These are phyloP conservation scores for Agrochola lota DNA, from an alignment of 2,888 invertebrate genomes.

Conservation along the genomic window DNA sequence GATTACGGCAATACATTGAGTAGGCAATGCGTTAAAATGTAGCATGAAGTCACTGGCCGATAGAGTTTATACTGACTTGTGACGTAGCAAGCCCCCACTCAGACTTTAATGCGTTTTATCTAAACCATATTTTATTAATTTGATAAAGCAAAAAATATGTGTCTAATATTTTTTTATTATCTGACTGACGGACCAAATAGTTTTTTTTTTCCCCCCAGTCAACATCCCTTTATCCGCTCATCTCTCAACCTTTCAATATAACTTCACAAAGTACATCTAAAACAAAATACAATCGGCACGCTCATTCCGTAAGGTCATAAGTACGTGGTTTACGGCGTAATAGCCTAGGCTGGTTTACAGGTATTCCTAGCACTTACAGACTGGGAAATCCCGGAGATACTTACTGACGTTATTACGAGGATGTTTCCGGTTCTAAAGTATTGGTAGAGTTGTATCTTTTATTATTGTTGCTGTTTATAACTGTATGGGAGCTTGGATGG, in stretches of 20 bases:
- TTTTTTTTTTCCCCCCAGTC: too few relatives aligned
- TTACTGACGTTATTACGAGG: slow-evolving; percentile 36
- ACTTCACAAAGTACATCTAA: background rate
- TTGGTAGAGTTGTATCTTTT: slow-evolving; percentile 27
- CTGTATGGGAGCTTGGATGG: slow-evolving; percentile 10
- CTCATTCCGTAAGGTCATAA: slow-evolving; percentile 13
- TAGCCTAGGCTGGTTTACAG: slow-evolving; percentile 36
- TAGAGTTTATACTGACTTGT: too few relatives aligned
- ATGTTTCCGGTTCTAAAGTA: slow-evolving; percentile 41
- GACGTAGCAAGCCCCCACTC: too few relatives aligned
- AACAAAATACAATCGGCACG: slow-evolving; percentile 16
- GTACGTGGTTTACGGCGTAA: slow-evolving; percentile 11
- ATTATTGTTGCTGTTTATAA: slow-evolving; percentile 40
- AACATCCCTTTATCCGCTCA: too few relatives aligned
- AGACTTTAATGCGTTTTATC: too few relatives aligned
- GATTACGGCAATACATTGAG: too few relatives aligned
- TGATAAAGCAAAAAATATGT: too few relatives aligned
- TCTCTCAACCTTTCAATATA: background rate
- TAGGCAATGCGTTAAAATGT: too few relatives aligned
- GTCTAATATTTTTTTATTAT: too few relatives aligned
- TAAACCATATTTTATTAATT: too few relatives aligned
- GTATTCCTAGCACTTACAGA: slow-evolving; percentile 27
- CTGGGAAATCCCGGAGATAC: slow-evolving; percentile 48
- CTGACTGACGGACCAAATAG: too few relatives aligned
- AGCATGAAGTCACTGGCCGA: too few relatives aligned